These are phyloP conservation scores for Maccullochella peelii DNA, from an alignment of 2,113 vertebrate species.

Conservation along the genomic window DNA sequence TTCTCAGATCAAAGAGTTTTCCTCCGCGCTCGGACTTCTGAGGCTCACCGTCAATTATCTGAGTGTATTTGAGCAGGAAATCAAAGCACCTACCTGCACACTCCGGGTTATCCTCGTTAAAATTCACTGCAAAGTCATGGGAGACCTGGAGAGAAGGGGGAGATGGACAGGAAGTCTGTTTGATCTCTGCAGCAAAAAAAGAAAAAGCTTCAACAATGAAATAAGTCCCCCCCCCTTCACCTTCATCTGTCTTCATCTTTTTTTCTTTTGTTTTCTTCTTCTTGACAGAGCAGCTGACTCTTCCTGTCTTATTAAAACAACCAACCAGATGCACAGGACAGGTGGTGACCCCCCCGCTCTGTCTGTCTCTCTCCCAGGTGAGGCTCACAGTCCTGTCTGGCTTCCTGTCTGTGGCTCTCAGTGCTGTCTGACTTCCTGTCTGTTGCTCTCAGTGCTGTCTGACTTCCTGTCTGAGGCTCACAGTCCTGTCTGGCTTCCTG, in stretches of 20 bases:
- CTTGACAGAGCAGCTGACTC: not conserved
- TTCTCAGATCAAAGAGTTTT: constrained; percentile 24
- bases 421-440: too few relatives aligned
- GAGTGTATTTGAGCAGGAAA: constrained; percentile 7
- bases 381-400: too few relatives aligned
- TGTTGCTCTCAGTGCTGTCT: too few relatives aligned
- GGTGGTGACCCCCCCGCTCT: not conserved
- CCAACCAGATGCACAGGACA: not conserved
- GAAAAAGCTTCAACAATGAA: not conserved
- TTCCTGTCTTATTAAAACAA: not conserved
- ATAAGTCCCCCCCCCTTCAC: not conserved
- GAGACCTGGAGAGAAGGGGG: constrained; percentile 86
- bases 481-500: too few relatives aligned
- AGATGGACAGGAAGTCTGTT: constrained; percentile 27
- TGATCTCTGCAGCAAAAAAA: constrained; percentile 26
- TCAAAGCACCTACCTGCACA: constrained; percentile 90
- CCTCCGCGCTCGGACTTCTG: not conserved
- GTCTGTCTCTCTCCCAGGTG: too few relatives aligned
- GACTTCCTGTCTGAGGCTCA: too few relatives aligned
- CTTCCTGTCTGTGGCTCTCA: too few relatives aligned
- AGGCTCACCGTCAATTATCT: not conserved
- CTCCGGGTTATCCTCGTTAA: constrained; percentile 97
- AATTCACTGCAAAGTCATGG: constrained; percentile 98
- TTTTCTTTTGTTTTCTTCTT: not conserved
- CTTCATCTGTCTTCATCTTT: not conserved